Percentiles rank a stretch among this genome's conserved stretches.
These are phyloP conservation scores for Ctenoplectra terminalis DNA, from an alignment of 1,140 invertebrate species.

Conservation along the genomic window DNA sequence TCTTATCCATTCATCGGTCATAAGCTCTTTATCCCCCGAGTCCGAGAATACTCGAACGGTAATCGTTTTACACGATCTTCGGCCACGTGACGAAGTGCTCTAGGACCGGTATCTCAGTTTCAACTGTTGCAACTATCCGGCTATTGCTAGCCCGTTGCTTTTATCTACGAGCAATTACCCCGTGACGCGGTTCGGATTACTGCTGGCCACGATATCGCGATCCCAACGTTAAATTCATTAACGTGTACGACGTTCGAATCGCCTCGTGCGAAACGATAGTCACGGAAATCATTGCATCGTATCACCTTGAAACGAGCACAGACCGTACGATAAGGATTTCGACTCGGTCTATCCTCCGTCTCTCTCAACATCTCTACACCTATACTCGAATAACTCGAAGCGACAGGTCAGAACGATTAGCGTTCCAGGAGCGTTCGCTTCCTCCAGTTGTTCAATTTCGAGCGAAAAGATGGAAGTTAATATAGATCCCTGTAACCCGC, in stretches of 20 bases:
- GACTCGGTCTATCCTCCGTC: not conserved
- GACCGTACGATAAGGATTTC: not conserved
- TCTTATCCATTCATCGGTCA: constrained; percentile 35
- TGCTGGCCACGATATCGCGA: not conserved
- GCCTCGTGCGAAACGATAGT: not conserved
- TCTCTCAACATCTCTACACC: not conserved
- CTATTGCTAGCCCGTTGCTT: constrained; percentile 15
- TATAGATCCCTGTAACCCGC: constrained; percentile 57
- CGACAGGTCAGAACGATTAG: constrained; percentile 62
- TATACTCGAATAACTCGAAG: constrained; percentile 50
- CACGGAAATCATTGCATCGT: not conserved
- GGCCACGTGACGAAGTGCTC: constrained; percentile 15
- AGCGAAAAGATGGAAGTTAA: constrained; percentile 51
- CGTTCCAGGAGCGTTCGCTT: constrained; percentile 23
- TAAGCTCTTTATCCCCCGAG: constrained; percentile 25
- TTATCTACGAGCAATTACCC: constrained; percentile 32
- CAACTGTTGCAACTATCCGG: constrained; percentile 13
- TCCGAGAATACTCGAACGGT: constrained; percentile 1
- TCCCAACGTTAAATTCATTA: constrained; percentile 16
- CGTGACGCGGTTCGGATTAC: constrained; percentile 4
- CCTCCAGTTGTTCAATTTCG: constrained; percentile 28
- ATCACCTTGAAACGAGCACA: not conserved
- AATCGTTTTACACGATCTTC: constrained; percentile 48
- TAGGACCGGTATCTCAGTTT: constrained; percentile 2
- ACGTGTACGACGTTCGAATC: constrained; percentile 1